Evolutionary conservation across 92 coral and sea anemone genomes (phyloP), one percentile per base, ranked within the genome.

Genomic region (Zoanthus solanderi): DNA sequence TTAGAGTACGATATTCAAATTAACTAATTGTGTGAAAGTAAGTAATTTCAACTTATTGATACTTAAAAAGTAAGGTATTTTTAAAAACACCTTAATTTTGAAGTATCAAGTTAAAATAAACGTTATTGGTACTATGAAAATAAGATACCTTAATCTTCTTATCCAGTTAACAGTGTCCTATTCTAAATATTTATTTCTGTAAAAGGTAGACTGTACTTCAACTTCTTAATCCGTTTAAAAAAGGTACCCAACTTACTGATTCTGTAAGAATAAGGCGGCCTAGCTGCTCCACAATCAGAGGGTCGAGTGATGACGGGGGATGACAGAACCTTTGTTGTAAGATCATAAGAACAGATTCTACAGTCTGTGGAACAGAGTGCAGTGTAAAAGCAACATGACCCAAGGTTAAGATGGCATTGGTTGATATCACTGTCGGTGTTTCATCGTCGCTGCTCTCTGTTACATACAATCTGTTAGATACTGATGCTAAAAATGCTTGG

Each of bases 221-320:
- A 37, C 42, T 37, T 37, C 42, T 37, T 37, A 2, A 37, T 37
- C 42, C 2, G 56, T 11, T 0, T 50, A 50, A 11, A 7, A 50
- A 50, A 11, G 56, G 0, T 50, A 7, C 56, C 9, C 12, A 50
- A 50, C 56, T 74, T 86, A 96, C 98, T 76, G 96, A 88, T 89
- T 96, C 99, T 0, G 94, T 93, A 31, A 97, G 94, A 32, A 92
- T 81, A 52, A 97, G 91, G 75, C 85, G 81, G 44, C 96, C 98
- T 15, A 97, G 89, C 84, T 97, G 98, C 60, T 95, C 98, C 69
- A 97, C 96, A 90, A 97, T 97, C 88, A 95, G 79, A 67, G 96
- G 96, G 56, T 97, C 99, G 73, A 97, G 90, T 16, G 98, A 94
- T 9, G 99, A 97, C 0, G 99, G 98, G 11, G 99, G 99, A 72